Percentiles rank a stretch among this genome's conserved stretches.
Conservation (phyloP, 2,113 vertebrate genomes). For the Austrofundulus limnaeus region DNA sequence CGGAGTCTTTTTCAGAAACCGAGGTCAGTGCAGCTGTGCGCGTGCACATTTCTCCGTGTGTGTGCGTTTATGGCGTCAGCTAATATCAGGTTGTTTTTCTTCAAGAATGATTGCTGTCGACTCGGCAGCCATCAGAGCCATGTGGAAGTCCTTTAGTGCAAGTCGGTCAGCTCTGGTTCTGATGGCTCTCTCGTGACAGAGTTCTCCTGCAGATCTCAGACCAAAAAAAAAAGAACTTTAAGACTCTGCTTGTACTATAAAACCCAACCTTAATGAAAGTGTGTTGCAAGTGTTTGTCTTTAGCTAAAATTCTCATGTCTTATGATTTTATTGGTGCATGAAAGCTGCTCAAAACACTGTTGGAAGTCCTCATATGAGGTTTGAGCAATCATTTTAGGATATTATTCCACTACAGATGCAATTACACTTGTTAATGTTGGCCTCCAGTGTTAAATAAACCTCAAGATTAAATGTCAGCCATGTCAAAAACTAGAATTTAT, state of each 20-base stretch:
- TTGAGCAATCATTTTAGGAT: neutral
- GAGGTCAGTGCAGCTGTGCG: conserved; percentile 59
- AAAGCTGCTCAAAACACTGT: neutral
- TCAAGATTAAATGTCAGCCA: conserved; percentile 15
- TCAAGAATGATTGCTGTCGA: conserved; percentile 33
- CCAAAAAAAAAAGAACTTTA: conserved; percentile 17
- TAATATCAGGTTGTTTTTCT: conserved; percentile 50
- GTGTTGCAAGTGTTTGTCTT: conserved; percentile 18
- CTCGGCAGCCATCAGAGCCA: conserved; percentile 40
- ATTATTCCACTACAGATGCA: conserved; percentile 10
- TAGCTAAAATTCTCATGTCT: conserved; percentile 2
- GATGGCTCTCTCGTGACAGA: conserved; percentile 48
- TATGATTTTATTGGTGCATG: neutral
- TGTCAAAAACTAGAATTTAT: conserved; percentile 41
- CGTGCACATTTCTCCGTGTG: neutral
- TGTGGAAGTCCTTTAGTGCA: conserved; percentile 64
- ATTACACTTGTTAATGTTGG: neutral
- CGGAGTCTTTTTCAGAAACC: conserved; percentile 52
- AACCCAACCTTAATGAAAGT: conserved; percentile 42
- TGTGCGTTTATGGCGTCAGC: conserved; percentile 19
- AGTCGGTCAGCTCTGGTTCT: conserved; percentile 45
- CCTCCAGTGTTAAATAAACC: conserved; percentile 18
- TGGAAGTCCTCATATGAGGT: neutral
- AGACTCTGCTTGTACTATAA: conserved; percentile 28
- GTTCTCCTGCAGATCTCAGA: conserved; percentile 37